Evolutionary conservation across 2,113 vertebrate species (phyloP).

Genomic region (Tapirus terrestris): DNA sequence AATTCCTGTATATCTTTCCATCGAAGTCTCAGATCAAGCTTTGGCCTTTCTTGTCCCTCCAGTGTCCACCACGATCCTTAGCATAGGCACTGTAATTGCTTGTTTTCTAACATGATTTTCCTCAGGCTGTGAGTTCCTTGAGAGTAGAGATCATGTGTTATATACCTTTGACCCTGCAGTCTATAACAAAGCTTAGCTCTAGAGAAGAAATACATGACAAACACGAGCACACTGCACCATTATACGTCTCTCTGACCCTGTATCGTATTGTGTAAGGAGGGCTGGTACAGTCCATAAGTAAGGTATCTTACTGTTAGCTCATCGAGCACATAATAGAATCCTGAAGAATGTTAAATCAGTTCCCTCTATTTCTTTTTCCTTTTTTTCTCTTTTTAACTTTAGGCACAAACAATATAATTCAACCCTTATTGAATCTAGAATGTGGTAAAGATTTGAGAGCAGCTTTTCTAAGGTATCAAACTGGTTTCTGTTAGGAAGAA

Average conservation of each 20-base stretch:
- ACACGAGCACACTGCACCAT: accelerated
- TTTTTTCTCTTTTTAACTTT: neutral
- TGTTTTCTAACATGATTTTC: neutral
- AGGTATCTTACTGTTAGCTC: neutral
- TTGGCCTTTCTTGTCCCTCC: neutral
- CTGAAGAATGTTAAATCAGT: neutral
- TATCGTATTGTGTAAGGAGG: neutral
- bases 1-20: neutral
- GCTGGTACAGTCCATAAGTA: neutral
- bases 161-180: neutral
- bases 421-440: neutral
- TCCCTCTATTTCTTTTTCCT: neutral
- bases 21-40: neutral
- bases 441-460: neutral
- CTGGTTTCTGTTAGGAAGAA: neutral
- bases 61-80: neutral
- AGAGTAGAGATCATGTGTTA: neutral
- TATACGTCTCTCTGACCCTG: neutral
- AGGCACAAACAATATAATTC: neutral
- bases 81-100: neutral
- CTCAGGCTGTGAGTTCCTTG: neutral
- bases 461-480: neutral
- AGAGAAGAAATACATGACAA: neutral
- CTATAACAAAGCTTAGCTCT: neutral
- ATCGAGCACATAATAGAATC: neutral